Percentiles rank a stretch among this genome's conserved stretches.
phyloP scores from a whole-genome alignment of 2,888 invertebrate genomes.

The Diadromus collaris region DNA sequence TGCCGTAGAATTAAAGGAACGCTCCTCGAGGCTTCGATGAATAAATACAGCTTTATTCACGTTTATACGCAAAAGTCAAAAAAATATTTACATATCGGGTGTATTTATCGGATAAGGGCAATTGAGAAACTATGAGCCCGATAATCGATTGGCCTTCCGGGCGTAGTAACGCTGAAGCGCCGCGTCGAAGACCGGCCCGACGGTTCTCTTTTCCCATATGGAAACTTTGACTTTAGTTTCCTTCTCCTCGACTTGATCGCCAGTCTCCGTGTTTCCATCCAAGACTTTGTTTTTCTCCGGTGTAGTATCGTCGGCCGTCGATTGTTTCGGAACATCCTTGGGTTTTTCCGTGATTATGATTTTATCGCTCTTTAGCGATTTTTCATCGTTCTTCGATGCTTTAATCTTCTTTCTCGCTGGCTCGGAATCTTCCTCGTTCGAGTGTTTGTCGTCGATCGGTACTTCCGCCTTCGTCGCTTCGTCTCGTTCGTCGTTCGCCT shows the following conservation, averaged over 20 bases:
- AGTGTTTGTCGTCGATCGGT: constrained; percentile 36
- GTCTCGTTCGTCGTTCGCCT: constrained; percentile 39
- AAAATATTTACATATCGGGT: constrained; percentile 14
- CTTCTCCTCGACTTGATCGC: constrained; percentile 57
- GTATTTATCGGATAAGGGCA: not conserved
- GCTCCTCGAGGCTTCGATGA: not conserved
- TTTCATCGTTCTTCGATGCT: constrained; percentile 9
- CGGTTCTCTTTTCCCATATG: constrained; percentile 93
- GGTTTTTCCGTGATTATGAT: constrained; percentile 34
- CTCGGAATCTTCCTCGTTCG: constrained; percentile 28
- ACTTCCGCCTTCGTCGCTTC: constrained; percentile 44
- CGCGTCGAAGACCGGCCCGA: constrained; percentile 88
- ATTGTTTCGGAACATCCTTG: not conserved
- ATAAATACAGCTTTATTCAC: not conserved
- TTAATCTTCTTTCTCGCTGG: constrained; percentile 11
- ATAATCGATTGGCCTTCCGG: constrained; percentile 84
- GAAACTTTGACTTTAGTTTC: constrained; percentile 81
- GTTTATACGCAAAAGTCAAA: not conserved
- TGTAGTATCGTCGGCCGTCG: constrained; percentile 23
- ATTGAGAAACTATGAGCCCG: constrained; percentile 55
- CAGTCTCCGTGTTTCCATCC: constrained; percentile 37
- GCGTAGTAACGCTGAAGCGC: constrained; percentile 89
- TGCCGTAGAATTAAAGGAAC: not conserved
- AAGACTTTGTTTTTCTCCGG: constrained; percentile 30
- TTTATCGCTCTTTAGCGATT: constrained; percentile 49